A percentile compares a stretch with the other conserved stretches of the same genome.
Conservation (phyloP, 2,797 vertebrate species). For the Silurus lanzhouensis region DNA sequence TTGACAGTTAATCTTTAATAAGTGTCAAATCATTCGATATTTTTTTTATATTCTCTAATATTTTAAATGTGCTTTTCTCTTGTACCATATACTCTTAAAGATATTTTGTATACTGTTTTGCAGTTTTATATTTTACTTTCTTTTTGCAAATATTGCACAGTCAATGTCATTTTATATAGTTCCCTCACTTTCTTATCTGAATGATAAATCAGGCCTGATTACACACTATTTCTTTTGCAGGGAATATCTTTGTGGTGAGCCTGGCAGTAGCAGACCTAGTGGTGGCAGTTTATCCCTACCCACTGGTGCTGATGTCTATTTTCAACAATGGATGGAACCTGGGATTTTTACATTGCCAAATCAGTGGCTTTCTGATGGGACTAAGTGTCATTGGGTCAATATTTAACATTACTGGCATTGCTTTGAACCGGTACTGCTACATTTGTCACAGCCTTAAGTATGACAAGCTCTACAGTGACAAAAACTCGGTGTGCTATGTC, state of each 20-base stretch:
- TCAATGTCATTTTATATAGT: neutral
- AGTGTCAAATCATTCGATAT: no score
- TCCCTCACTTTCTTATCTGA: neutral
- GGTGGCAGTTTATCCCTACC: constrained; percentile 59
- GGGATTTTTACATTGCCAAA: constrained; percentile 81
- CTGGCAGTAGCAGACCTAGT: constrained; percentile 58
- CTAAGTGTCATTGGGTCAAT: constrained; percentile 84
- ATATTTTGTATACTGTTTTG: neutral
- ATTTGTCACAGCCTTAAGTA: constrained; percentile 86
- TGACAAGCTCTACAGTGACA: constrained; percentile 79
- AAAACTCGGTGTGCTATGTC: constrained; percentile 78
- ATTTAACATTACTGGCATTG: constrained; percentile 85
- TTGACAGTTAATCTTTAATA: no score
- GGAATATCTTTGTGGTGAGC: constrained; percentile 61
- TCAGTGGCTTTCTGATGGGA: constrained; percentile 84
- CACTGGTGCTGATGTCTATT: constrained; percentile 75
- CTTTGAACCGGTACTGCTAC: constrained; percentile 85
- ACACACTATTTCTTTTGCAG: constrained; percentile 49
- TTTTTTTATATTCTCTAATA: no score
- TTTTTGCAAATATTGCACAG: no score
- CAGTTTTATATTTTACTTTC: neutral
- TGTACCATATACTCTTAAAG: neutral
- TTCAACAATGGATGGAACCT: constrained; percentile 82
- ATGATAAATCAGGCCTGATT: constrained; percentile 9
- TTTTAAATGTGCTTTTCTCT: neutral